Evolutionary conservation across 2,797 vertebrate genomes (phyloP).

Genomic region (Thamnophis elegans): DNA sequence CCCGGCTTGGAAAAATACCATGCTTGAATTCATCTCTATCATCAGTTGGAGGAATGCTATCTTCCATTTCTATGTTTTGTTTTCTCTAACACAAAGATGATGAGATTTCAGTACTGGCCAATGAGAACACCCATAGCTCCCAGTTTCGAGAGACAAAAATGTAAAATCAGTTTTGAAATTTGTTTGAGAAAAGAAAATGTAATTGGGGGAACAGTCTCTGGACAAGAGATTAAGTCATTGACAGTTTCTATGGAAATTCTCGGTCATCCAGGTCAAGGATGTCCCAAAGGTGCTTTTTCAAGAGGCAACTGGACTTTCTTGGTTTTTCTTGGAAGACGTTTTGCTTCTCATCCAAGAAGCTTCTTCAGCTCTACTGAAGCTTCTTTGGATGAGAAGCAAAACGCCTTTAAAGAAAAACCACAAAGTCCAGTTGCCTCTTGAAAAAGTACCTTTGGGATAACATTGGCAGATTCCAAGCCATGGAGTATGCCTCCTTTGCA

Average conservation of each 20-base stretch:
- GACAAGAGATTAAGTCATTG: neutral
- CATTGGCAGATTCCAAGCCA: neutral
- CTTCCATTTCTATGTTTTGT: neutral
- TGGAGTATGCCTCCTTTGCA: neutral
- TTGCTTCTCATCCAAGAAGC: no score
- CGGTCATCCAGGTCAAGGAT: no score
- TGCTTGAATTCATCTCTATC: neutral
- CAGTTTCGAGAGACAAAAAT: neutral
- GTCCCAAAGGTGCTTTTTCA: no score
- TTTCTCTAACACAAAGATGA: neutral
- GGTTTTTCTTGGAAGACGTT: no score
- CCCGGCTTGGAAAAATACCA: neutral
- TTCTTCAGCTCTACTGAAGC: no score
- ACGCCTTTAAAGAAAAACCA: no score
- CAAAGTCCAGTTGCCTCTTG: no score
- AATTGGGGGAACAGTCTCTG: neutral
- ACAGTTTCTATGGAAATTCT: neutral
- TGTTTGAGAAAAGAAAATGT: neutral
- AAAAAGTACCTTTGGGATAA: no score
- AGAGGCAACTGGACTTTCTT: no score
- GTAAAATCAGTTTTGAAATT: neutral
- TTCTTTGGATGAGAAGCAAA: no score
- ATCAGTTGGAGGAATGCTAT: neutral
- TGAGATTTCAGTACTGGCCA: neutral
- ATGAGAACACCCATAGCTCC: neutral